Evolutionary conservation across 2,888 invertebrate genomes (phyloP).

Genomic region (Macropis europaea): DNA sequence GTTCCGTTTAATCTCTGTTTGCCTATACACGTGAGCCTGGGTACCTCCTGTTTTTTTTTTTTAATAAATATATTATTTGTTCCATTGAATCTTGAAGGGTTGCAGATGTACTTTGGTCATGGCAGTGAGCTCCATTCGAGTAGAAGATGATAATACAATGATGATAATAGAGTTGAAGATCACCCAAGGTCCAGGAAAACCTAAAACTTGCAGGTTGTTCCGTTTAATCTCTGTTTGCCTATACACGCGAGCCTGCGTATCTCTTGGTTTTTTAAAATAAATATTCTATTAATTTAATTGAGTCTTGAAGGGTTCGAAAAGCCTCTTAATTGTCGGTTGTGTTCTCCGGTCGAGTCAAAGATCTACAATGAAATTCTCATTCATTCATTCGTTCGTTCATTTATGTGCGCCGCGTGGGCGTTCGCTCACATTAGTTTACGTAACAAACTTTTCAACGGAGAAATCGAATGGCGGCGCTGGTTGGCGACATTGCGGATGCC

Average conservation of each 20-base stretch:
- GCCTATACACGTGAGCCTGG: conserved; percentile 14
- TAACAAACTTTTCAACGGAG: not conserved
- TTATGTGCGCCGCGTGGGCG: no score
- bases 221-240: conserved; percentile 15
- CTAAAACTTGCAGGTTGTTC: conserved; percentile 24
- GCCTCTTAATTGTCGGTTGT: no score
- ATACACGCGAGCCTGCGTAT: conserved; percentile 9
- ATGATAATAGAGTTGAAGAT: conserved; percentile 49
- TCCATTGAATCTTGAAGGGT: no score
- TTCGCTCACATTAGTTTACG: not conserved
- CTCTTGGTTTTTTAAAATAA: not conserved
- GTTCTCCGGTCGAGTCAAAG: no score
- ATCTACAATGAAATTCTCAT: no score
- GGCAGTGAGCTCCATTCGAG: no score
- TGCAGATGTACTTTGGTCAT: no score
- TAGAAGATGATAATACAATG: no score
- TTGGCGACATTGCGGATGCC: not conserved
- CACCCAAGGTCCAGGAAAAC: conserved; percentile 40
- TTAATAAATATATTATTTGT: not conserved
- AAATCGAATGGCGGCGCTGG: not conserved
- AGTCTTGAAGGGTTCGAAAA: no score
- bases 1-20: conserved; percentile 19
- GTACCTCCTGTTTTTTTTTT: not conserved
- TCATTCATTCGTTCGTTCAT: no score
- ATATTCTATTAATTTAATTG: not conserved